Base-by-base conservation (phyloP, 2,888 invertebrate species). In the Dryobotodes eremita region DNA sequence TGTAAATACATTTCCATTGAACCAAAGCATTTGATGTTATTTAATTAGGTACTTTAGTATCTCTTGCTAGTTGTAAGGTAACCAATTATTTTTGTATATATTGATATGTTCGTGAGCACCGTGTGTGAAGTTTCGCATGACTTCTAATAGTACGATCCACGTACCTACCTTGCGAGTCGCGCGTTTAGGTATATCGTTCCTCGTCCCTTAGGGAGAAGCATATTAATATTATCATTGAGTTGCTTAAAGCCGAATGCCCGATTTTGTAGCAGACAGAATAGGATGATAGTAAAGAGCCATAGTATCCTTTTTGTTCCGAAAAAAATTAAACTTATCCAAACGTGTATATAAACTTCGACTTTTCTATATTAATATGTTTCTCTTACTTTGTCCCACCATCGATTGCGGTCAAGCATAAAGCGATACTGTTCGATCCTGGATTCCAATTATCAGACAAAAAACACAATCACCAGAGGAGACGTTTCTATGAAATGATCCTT, bases 91-190 rank as follows among this genome's bases (percentile, higher is more conserved):
- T 13, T 23, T 31, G 17, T 42, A 55, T 0, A 79, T 78, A 48
- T 79, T 77, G 48, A 66, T 77, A 48, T 48, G 20, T 65, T 79
- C 8, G 31, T 78, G 48, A 68, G 46, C 36, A 55, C 36, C 68
- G n/a, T 36, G 65, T 66, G 55, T 68, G 17, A 57, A 10, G 79
- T 42, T 69, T 77, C 70, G 55, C 55, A 57, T 69, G 70, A 20
- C 17, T 13, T 26, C 8, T 23, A 36, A 1, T 17, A 23, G 23
- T 17, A 36, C 20, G 26, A 31, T 23, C 1, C 10, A 42, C 5
- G 10, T 4, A 64, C 17, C 6, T 65, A 65, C 10, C 10, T n/a
- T 17, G 36, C 11, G n/a, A 61, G 17, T n/a, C 7, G 36, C 23
- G 64, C 23, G 23, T 36, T 69, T 31, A 23, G 23, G 13, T 69